These are phyloP conservation scores for Jacana jacana DNA, from an alignment of 2,113 vertebrate genomes.

Conservation along the genomic window DNA sequence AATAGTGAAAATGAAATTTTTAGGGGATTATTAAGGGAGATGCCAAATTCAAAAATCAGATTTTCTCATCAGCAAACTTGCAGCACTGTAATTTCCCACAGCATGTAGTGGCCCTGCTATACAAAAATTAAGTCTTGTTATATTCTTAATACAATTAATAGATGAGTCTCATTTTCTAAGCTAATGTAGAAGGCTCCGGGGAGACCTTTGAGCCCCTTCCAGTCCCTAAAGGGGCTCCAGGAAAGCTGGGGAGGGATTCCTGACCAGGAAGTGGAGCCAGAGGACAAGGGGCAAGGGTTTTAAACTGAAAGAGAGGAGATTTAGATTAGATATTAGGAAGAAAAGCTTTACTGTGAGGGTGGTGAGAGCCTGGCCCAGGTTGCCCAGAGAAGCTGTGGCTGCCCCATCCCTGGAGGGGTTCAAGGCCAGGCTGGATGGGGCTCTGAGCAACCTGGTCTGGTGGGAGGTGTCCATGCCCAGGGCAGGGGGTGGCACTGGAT, in stretches of 20 bases:
- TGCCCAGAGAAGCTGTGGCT: not conserved
- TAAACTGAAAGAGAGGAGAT: not conserved
- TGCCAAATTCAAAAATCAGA: not conserved
- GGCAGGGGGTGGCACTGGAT: not conserved
- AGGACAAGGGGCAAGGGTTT: not conserved
- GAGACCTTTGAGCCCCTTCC: not conserved
- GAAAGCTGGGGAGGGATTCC: not conserved
- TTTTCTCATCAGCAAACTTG: not conserved
- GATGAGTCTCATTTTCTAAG: not conserved
- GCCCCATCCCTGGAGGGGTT: not conserved
- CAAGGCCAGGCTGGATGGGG: not conserved
- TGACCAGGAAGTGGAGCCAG: not conserved
- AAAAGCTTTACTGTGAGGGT: not conserved
- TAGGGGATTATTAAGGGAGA: conserved; percentile 17
- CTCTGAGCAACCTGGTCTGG: not conserved
- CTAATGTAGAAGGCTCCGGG: not conserved
- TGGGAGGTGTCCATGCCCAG: not conserved
- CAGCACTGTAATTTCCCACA: conserved; percentile 2
- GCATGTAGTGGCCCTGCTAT: not conserved
- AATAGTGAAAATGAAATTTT: conserved; percentile 21
- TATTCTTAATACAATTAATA: not conserved
- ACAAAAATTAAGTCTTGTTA: not conserved
- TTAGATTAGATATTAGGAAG: not conserved
- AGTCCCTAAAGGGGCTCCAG: not conserved
- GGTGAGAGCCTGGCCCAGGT: not conserved